These are phyloP conservation scores for Sebastolobus alascanus DNA, from an alignment of 2,797 vertebrate genomes.

Conservation along the genomic window DNA sequence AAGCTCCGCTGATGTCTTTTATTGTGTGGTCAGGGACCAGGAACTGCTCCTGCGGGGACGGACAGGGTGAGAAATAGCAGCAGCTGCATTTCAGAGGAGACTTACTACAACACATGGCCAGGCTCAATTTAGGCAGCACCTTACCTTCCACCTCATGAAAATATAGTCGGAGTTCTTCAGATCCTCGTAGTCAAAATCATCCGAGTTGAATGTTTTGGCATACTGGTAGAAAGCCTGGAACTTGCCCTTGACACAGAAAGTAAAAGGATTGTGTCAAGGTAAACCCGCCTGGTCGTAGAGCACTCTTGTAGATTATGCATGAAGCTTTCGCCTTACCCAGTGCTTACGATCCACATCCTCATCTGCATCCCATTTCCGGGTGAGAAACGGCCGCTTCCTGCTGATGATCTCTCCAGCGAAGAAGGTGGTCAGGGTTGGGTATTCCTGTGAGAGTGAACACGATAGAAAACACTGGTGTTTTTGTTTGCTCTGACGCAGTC, in stretches of 20 bases:
- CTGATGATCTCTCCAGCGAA: constrained; percentile 99
- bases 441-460: constrained; percentile 84
- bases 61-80: background rate
- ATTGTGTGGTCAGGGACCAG: constrained; percentile 98
- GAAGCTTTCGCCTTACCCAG: constrained; percentile 86
- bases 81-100: constrained; percentile 3
- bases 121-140: background rate
- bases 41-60: constrained; percentile 92
- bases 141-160: constrained; percentile 99
- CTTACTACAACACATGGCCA: background rate
- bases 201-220: constrained; percentile 98
- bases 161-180: constrained; percentile 97
- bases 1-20: constrained; percentile 98
- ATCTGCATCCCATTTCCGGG: constrained; percentile 97
- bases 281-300: background rate
- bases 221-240: constrained; percentile 99
- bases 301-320: background rate
- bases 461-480: background rate
- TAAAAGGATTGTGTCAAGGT: background rate
- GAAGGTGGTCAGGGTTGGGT: constrained; percentile 97
- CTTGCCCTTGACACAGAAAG: constrained; percentile 88
- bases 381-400: constrained; percentile 96
- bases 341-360: constrained; percentile 99
- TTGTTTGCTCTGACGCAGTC: background rate
- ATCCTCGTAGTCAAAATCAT: constrained; percentile 97